Percentiles rank a stretch among this genome's conserved stretches.
Conservation (phyloP, 2,113 vertebrate genomes). For the Hymenochirus boettgeri region DNA sequence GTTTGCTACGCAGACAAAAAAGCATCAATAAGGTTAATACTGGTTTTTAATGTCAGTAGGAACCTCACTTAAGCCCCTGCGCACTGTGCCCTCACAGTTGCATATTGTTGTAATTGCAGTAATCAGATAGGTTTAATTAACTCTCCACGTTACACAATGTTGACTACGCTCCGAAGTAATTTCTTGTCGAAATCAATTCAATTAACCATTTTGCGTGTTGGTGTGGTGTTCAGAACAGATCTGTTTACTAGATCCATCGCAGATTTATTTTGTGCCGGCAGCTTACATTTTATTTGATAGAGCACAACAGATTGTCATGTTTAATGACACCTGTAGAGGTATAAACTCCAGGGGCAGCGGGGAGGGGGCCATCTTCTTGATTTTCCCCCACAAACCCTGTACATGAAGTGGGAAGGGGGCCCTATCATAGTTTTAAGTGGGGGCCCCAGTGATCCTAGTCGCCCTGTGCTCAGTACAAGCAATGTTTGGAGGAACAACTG, state of each 20-base stretch:
- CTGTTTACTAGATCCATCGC: conserved; percentile 16
- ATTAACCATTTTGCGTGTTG: conserved; percentile 30
- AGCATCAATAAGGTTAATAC: conserved; percentile 11
- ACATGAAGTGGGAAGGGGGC: too few species aligned
- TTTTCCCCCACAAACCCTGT: too few species aligned
- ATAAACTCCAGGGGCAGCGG: too few species aligned
- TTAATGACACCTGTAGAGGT: too few species aligned
- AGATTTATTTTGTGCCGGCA: not conserved
- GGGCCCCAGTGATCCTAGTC: too few species aligned
- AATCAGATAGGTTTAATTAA: conserved; percentile 41
- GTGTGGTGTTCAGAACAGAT: conserved; percentile 25
- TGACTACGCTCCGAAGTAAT: conserved; percentile 25
- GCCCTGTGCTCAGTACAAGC: too few species aligned
- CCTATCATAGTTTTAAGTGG: too few species aligned
- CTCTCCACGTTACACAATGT: conserved; percentile 33
- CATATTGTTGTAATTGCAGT: conserved; percentile 34
- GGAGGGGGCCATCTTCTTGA: too few species aligned
- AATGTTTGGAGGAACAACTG: too few species aligned
- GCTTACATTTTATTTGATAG: too few species aligned
- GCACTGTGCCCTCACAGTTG: not conserved
- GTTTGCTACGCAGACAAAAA: not conserved
- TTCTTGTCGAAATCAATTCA: conserved; percentile 29
- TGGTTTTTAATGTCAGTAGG: not conserved
- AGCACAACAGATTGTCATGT: too few species aligned
- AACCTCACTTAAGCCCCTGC: not conserved